Evolutionary conservation across 2,797 vertebrate species (phyloP).

Genomic region (Ispidina lecontei): DNA sequence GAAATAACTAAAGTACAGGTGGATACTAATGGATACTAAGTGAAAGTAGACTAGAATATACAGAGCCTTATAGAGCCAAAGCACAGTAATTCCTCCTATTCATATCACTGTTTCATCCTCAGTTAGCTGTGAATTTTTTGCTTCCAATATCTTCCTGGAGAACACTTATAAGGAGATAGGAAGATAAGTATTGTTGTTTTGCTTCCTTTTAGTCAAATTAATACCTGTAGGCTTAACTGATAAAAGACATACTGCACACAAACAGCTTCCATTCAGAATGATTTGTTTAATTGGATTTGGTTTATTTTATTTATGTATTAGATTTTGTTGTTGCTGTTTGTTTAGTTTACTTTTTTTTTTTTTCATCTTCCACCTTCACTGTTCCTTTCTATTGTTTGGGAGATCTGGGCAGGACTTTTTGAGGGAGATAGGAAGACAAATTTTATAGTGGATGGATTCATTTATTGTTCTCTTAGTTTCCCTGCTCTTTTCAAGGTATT

Average conservation of each 20-base stretch:
- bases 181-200: background rate
- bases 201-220: slow-evolving; percentile 18
- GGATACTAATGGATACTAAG: background rate
- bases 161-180: slow-evolving; percentile 14
- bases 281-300: no score
- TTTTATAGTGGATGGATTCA: background rate
- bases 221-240: background rate
- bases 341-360: no score
- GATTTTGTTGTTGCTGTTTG: no score
- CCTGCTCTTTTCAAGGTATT: background rate
- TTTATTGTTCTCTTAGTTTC: slow-evolving; percentile 5
- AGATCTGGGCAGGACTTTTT: background rate
- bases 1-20: background rate
- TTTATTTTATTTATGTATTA: no score
- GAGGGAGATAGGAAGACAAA: background rate
- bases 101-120: background rate
- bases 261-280: background rate
- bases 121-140: background rate
- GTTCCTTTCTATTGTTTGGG: background rate
- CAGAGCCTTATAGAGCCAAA: background rate
- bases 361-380: background rate
- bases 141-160: slow-evolving; percentile 29
- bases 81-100: background rate
- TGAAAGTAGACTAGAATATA: background rate
- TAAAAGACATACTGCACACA: background rate